Percentiles rank a stretch among this genome's conserved stretches.
Conservation (phyloP, 2,797 vertebrate genomes). For the Lindbergichthys nudifrons region DNA sequence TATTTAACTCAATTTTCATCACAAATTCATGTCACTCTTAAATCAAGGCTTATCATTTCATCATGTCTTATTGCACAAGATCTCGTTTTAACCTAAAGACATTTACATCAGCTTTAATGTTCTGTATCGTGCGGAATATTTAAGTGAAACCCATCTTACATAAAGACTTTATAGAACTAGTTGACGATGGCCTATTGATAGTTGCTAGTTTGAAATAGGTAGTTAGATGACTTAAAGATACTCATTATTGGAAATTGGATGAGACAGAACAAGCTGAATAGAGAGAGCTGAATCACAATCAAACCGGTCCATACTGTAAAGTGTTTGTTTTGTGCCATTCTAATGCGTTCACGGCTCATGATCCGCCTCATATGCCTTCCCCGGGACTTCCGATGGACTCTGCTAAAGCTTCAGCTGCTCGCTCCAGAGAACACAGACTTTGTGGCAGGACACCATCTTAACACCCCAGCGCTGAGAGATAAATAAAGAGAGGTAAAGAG, state of each 20-base stretch:
- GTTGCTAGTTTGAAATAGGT: not conserved
- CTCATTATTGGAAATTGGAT: conserved; percentile 31
- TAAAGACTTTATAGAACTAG: not conserved
- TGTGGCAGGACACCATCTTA: conserved; percentile 57
- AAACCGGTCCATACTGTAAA: not conserved
- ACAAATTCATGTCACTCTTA: conserved; percentile 40
- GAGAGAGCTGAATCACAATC: conserved; percentile 25
- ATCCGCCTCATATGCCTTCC: not conserved
- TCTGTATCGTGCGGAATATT: not conserved
- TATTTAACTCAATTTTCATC: conserved; percentile 56
- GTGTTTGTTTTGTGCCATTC: conserved; percentile 15
- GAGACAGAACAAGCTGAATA: conserved; percentile 46
- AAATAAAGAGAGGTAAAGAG: not conserved
- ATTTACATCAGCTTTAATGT: no score
- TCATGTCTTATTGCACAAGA: not conserved
- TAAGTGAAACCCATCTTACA: conserved; percentile 3
- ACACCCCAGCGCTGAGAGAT: conserved; percentile 2
- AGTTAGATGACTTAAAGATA: conserved; percentile 11
- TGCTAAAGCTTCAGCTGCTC: conserved; percentile 33
- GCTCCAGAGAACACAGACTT: conserved; percentile 14
- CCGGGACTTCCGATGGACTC: conserved; percentile 5
- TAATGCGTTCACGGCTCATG: not conserved
- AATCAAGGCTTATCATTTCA: conserved; percentile 34
- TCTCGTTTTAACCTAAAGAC: conserved; percentile 3
- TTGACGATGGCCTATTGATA: not conserved